These are phyloP conservation scores for Atopsyche davidsoni DNA, from an alignment of 1,140 invertebrate genomes.

Conservation along the genomic window DNA sequence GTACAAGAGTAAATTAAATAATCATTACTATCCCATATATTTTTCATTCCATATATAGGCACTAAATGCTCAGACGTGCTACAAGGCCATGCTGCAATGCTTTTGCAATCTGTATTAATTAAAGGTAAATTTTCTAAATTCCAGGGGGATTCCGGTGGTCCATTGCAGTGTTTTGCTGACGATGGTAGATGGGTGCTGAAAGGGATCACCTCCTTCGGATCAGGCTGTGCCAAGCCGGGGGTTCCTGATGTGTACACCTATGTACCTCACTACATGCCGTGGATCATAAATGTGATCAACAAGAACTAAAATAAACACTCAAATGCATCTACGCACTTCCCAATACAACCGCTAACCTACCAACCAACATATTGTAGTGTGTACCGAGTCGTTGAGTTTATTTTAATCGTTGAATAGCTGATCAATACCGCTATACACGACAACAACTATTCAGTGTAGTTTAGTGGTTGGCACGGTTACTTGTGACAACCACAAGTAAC, in stretches of 20 bases:
- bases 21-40: too few relatives aligned
- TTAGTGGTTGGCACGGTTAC: too few relatives aligned
- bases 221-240: constrained; percentile 78
- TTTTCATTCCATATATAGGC: too few relatives aligned
- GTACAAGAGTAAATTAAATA: neutral
- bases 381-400: constrained; percentile 4
- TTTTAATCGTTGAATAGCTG: too few relatives aligned
- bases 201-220: constrained; percentile 85
- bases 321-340: constrained; percentile 1
- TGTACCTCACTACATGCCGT: constrained; percentile 75
- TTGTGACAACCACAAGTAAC: too few relatives aligned
- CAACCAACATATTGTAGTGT: neutral
- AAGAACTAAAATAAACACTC: constrained; percentile 34
- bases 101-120: too few relatives aligned
- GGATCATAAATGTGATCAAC: constrained; percentile 64
- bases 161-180: constrained; percentile 64
- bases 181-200: constrained; percentile 81
- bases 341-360: neutral
- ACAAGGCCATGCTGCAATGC: too few relatives aligned
- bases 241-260: constrained; percentile 83
- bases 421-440: too few relatives aligned
- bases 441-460: too few relatives aligned
- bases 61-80: too few relatives aligned
- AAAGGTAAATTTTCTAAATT: too few relatives aligned
- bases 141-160: constrained; percentile 81